Conservation (phyloP, 2,888 invertebrate genomes). For the Drosophila barbarae region DNA sequence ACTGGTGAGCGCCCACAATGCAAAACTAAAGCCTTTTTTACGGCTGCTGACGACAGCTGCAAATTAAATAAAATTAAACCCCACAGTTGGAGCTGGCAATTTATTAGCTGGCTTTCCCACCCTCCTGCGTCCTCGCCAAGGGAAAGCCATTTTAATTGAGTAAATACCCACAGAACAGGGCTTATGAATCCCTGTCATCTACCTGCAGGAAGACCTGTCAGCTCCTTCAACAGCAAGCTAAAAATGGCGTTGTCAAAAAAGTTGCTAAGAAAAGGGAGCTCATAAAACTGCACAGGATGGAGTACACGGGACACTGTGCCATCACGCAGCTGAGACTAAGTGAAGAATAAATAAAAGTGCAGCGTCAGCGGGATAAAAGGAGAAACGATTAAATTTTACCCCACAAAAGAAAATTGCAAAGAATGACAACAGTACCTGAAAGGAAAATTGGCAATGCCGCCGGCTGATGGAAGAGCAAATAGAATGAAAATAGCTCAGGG, state of each 20-base stretch:
- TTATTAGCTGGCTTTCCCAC: conserved; percentile 60
- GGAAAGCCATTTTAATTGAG: conserved; percentile 38
- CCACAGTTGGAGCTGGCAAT: conserved; percentile 56
- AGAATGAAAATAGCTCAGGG: conserved; percentile 9
- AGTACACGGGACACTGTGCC: conserved; percentile 14
- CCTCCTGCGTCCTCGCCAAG: not conserved
- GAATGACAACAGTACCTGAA: conserved; percentile 18
- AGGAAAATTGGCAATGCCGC: conserved; percentile 15
- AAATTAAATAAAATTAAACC: conserved; percentile 68
- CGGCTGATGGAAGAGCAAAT: conserved; percentile 11
- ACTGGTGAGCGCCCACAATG: conserved; percentile 49
- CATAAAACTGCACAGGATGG: conserved; percentile 6
- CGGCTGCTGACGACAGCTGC: conserved; percentile 72
- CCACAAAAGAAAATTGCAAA: conserved; percentile 19
- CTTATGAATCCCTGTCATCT: conserved; percentile 31
- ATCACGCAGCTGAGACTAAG: conserved; percentile 23
- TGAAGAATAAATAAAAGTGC: conserved; percentile 41
- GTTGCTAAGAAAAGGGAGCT: conserved; percentile 2
- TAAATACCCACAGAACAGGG: conserved; percentile 20
- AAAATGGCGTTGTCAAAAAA: conserved; percentile 30
- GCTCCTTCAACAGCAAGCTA: conserved; percentile 6
- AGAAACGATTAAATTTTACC: conserved; percentile 29
- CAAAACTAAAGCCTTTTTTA: conserved; percentile 66
- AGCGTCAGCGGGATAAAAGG: conserved; percentile 33
- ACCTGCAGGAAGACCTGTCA: conserved; percentile 9